Evolutionary conservation across 2,888 invertebrate genomes (phyloP).

Genomic region (Oeneis ivallda): DNA sequence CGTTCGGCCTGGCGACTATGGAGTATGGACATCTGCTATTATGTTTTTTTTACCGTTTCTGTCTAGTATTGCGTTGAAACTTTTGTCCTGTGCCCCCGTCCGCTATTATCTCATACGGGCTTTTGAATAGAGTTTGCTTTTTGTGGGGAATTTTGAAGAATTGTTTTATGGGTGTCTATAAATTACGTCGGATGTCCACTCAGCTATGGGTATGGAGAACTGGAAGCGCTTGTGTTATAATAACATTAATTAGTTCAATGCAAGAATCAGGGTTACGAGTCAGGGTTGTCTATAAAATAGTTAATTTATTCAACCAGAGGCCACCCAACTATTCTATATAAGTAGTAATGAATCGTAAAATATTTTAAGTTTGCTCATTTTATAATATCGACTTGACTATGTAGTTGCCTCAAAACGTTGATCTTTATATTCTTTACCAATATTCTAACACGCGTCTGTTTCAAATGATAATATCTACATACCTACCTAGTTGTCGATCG

Average conservation of each 20-base stretch:
- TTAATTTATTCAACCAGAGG: conserved; percentile 15
- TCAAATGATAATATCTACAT: too few species aligned
- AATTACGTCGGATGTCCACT: conserved; percentile 50
- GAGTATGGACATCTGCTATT: conserved; percentile 71
- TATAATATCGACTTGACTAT: too few species aligned
- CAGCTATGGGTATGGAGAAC: conserved; percentile 43
- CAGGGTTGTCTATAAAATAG: conserved; percentile 22
- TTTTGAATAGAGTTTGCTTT: conserved; percentile 68
- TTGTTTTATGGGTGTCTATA: conserved; percentile 76
- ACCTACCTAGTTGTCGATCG: too few species aligned
- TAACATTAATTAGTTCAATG: conserved; percentile 52
- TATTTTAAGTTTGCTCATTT: background rate
- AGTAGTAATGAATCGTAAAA: background rate
- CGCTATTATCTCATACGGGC: conserved; percentile 71
- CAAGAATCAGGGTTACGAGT: conserved; percentile 32
- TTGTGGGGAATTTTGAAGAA: conserved; percentile 75
- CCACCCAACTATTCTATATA: conserved; percentile 19
- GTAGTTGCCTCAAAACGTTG: too few species aligned
- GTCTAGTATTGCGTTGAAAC: conserved; percentile 71
- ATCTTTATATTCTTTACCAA: too few species aligned
- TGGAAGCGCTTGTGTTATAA: conserved; percentile 54
- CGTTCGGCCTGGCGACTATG: conserved; percentile 52
- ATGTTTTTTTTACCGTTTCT: conserved; percentile 60
- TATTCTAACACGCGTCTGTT: too few species aligned
- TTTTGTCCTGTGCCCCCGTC: conserved; percentile 73